Evolutionary conservation across 2,113 vertebrate species (phyloP).

Genomic region (Aldabrachelys gigantea): DNA sequence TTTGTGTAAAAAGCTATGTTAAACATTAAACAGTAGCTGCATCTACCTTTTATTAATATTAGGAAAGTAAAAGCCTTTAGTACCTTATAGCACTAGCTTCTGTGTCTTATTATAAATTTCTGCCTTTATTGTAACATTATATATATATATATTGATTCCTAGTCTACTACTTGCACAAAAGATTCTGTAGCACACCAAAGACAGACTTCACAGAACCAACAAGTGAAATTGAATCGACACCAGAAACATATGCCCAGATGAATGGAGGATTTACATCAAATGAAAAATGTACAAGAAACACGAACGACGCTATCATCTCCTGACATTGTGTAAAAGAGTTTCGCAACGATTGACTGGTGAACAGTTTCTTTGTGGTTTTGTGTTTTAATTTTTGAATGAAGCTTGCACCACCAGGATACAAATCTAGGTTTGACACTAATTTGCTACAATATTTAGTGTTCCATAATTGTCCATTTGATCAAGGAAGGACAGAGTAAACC

Average conservation of each 20-base stretch:
- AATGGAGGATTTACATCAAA: constrained; percentile 82
- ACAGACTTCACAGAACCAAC: constrained; percentile 34
- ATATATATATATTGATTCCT: constrained; percentile 21
- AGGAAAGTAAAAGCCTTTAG: not conserved
- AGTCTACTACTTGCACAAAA: constrained; percentile 85
- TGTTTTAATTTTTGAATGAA: not conserved
- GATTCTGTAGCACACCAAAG: not conserved
- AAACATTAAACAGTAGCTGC: not conserved
- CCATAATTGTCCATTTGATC: not conserved
- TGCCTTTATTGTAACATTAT: constrained; percentile 23
- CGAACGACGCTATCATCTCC: constrained; percentile 25
- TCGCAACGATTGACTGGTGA: constrained; percentile 14
- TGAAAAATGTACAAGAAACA: constrained; percentile 50
- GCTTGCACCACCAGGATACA: not conserved
- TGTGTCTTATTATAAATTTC: not conserved
- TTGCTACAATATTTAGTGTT: not conserved
- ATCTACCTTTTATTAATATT: not conserved
- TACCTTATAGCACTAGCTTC: not conserved
- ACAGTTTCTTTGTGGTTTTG: not conserved
- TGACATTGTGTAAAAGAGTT: not conserved
- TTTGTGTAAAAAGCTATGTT: not conserved
- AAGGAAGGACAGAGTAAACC: not conserved
- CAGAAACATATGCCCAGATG: constrained; percentile 11
- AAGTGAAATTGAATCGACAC: not conserved
- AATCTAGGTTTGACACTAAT: constrained; percentile 13